phyloP scores from a whole-genome alignment of 2,888 invertebrate species.

The Catotricha subobsoleta region DNA sequence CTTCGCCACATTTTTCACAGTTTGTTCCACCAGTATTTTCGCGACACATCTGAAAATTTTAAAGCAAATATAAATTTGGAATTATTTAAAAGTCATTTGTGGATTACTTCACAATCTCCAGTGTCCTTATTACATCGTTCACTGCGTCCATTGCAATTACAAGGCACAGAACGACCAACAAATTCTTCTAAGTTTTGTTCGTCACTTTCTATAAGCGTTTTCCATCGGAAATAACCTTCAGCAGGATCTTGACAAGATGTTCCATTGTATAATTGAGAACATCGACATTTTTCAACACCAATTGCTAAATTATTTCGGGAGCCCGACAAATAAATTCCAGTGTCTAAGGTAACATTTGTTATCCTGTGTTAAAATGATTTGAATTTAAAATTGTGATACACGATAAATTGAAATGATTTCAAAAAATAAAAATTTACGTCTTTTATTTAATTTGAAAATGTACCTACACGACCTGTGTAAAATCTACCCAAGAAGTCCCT shows the following conservation, averaged over 20 bases:
- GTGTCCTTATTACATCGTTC: slow-evolving; percentile 62
- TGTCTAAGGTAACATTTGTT: slow-evolving; percentile 64
- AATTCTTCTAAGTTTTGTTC: slow-evolving; percentile 49
- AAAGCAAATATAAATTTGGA: slow-evolving; percentile 9
- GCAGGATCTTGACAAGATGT: slow-evolving; percentile 83
- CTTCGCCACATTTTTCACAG: slow-evolving; percentile 73
- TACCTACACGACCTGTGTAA: slow-evolving; percentile 38
- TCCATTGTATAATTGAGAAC: slow-evolving; percentile 63
- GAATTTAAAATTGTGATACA: not conserved
- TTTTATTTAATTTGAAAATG: slow-evolving; percentile 5
- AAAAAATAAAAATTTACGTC: not conserved
- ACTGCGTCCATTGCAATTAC: slow-evolving; percentile 67
- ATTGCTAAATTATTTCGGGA: slow-evolving; percentile 49
- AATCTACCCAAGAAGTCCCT: slow-evolving; percentile 45
- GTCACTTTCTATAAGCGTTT: slow-evolving; percentile 26
- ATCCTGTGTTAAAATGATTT: slow-evolving; percentile 32
- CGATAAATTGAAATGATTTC: too few relatives aligned
- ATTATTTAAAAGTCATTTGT: slow-evolving; percentile 6
- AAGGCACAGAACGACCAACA: slow-evolving; percentile 61
- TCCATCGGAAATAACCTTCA: slow-evolving; percentile 63
- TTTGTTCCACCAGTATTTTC: slow-evolving; percentile 64
- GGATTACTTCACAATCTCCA: slow-evolving; percentile 58
- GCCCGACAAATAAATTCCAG: slow-evolving; percentile 50
- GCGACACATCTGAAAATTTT: slow-evolving; percentile 71
- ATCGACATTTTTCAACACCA: slow-evolving; percentile 74